A percentile compares a stretch with the other conserved stretches of the same genome.
phyloP scores from a whole-genome alignment of 2,113 vertebrate genomes.

The Percina caprodes region DNA sequence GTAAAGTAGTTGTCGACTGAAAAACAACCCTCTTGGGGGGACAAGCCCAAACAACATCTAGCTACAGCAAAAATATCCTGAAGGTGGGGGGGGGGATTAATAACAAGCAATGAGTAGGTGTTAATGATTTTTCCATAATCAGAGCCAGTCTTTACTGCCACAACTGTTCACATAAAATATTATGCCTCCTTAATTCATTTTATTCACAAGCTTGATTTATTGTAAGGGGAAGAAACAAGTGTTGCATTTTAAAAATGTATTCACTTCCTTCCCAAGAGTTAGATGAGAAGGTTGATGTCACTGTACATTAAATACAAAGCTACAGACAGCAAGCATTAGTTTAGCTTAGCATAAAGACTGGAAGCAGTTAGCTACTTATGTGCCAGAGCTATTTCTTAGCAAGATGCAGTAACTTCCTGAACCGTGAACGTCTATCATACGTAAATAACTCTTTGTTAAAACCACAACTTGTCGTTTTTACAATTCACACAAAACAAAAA shows the following conservation, averaged over 20 bases:
- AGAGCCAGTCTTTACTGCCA: background rate
- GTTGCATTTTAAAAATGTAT: background rate
- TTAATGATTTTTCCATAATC: conserved; percentile 26
- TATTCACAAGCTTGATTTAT: background rate
- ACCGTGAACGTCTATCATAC: too few relatives aligned
- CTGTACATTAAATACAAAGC: background rate
- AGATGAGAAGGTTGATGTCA: background rate
- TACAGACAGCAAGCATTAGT: background rate
- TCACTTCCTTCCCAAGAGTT: background rate
- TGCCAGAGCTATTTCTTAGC: background rate
- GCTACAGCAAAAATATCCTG: background rate
- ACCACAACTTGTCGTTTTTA: too few relatives aligned
- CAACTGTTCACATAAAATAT: background rate
- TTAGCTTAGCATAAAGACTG: background rate
- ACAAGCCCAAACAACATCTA: conserved; percentile 15
- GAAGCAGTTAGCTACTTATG: background rate
- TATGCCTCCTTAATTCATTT: background rate
- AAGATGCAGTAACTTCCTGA: background rate
- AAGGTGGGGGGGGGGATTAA: background rate
- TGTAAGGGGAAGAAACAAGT: background rate
- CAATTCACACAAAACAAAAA: background rate
- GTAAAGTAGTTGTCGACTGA: background rate
- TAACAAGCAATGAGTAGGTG: conserved; percentile 2
- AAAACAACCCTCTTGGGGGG: background rate
- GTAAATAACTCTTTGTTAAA: too few relatives aligned